Evolutionary conservation across 2,113 vertebrate species (phyloP).

Genomic region (Urocolius indicus): DNA sequence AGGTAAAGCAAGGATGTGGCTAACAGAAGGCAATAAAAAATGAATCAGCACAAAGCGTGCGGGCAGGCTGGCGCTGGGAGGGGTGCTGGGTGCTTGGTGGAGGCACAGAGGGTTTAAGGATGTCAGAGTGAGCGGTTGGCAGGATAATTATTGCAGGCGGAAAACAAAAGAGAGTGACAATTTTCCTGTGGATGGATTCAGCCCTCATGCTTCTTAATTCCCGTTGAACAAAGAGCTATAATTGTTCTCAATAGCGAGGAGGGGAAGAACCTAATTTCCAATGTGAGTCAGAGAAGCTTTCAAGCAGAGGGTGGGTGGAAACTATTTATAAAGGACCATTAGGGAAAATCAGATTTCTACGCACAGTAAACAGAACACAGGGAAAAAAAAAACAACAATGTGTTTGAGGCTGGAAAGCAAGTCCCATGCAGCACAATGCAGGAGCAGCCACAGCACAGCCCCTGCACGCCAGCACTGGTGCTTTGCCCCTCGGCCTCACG

Average conservation of each 20-base stretch:
- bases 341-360: conserved; percentile 64
- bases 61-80: not conserved
- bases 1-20: not conserved
- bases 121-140: conserved; percentile 51
- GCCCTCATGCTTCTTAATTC: conserved; percentile 71
- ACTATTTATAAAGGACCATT: conserved; percentile 70
- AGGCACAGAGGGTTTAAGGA: conserved; percentile 24
- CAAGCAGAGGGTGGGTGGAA: conserved; percentile 68
- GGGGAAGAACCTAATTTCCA: conserved; percentile 72
- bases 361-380: conserved; percentile 56
- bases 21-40: not conserved
- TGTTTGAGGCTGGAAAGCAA: conserved; percentile 38
- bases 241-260: conserved; percentile 73
- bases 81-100: not conserved
- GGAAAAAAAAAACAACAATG: not conserved
- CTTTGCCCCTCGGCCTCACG: not conserved
- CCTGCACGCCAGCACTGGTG: not conserved
- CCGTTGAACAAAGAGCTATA: conserved; percentile 70
- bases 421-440: not conserved
- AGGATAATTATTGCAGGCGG: conserved; percentile 62
- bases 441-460: not conserved
- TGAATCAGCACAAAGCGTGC: conserved; percentile 5
- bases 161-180: conserved; percentile 71
- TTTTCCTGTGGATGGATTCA: conserved; percentile 69
- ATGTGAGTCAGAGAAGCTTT: conserved; percentile 70